Conservation (phyloP, 1,140 invertebrate species). For the Hylaeus volcanicus region DNA sequence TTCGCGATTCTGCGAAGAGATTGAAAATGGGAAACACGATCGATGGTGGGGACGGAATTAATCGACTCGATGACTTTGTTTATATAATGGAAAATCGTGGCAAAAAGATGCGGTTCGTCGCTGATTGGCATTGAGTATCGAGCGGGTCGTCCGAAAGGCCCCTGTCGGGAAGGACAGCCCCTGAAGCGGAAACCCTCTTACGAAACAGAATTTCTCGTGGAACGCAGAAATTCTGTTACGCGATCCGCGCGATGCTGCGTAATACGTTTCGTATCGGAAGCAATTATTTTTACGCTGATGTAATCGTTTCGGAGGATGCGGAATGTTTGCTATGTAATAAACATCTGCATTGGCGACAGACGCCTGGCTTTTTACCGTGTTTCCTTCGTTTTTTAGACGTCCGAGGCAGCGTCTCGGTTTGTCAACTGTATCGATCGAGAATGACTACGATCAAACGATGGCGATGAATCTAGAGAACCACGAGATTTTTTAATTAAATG, state of each 20-base stretch:
- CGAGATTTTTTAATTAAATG: too few species aligned
- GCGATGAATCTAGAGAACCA: too few species aligned
- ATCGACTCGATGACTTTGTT: not conserved
- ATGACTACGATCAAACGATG: too few species aligned
- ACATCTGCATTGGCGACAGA: conserved; percentile 29
- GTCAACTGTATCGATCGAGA: too few species aligned
- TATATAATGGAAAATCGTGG: not conserved
- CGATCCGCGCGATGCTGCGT: conserved; percentile 23
- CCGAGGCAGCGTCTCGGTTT: too few species aligned
- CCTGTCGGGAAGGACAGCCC: conserved; percentile 28
- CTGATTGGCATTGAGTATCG: conserved; percentile 4
- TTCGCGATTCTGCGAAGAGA: too few species aligned
- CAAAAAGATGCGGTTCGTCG: not conserved
- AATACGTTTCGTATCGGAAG: conserved; percentile 48
- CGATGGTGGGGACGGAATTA: not conserved
- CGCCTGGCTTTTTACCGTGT: not conserved
- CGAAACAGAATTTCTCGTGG: conserved; percentile 40
- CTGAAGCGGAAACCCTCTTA: conserved; percentile 33
- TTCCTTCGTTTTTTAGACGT: too few species aligned
- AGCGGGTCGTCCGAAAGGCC: conserved; percentile 8
- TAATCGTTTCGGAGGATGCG: conserved; percentile 46
- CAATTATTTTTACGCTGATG: conserved; percentile 52
- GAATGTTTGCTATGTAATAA: conserved; percentile 47
- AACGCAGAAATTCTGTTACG: conserved; percentile 30
- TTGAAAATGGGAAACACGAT: too few species aligned